phyloP scores from a whole-genome alignment of 64 coral and sea anemone species.

The Astreopora myriophthalma region DNA sequence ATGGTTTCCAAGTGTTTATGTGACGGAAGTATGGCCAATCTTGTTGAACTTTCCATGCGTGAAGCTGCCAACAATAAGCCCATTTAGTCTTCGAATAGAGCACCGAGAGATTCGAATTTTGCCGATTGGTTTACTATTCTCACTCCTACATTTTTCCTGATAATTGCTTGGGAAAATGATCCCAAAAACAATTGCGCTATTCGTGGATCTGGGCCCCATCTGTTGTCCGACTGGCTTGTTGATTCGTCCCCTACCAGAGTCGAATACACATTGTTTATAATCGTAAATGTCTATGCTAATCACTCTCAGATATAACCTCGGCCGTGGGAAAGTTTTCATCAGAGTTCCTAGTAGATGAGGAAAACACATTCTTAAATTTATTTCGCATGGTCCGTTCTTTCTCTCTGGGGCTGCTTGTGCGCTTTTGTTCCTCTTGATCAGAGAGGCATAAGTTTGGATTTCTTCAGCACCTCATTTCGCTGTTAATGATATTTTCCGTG shows the following conservation, averaged over 20 bases:
- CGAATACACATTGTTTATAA: constrained; percentile 1
- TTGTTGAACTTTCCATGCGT: constrained; percentile 19
- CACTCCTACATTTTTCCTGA: background rate
- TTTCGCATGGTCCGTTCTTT: background rate
- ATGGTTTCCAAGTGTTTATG: background rate
- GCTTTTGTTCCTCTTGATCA: background rate
- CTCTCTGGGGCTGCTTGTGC: background rate
- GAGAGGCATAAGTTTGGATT: background rate
- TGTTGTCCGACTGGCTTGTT: background rate
- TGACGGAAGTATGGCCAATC: background rate
- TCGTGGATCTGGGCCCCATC: background rate
- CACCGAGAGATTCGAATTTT: background rate
- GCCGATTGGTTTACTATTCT: background rate
- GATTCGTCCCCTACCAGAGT: background rate
- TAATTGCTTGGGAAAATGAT: background rate
- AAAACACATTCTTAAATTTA: background rate
- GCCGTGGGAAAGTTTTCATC: constrained; percentile 26
- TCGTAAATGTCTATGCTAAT: constrained; percentile 20
- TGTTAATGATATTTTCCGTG: constrained; percentile 2
- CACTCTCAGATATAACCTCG: background rate
- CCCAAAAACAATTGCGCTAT: background rate
- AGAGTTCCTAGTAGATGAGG: background rate
- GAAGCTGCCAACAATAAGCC: constrained; percentile 22
- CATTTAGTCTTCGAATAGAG: background rate
- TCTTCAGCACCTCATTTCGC: background rate